These are phyloP conservation scores for Plectrocnemia conspersa DNA, from an alignment of 1,140 invertebrate genomes.

Conservation along the genomic window DNA sequence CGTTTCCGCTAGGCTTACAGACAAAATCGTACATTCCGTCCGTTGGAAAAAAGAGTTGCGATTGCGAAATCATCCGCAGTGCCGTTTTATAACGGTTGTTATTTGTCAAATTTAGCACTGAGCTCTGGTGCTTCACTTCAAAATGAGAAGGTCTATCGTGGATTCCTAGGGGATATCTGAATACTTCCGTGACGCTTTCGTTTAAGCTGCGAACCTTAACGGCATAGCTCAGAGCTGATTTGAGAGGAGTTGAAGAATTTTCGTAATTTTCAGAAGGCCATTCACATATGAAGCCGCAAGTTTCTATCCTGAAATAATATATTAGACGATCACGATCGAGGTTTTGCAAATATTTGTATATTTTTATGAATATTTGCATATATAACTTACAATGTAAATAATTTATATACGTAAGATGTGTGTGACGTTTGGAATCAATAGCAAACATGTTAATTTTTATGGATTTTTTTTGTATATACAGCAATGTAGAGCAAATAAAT, in stretches of 20 bases:
- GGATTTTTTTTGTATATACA: too few relatives aligned
- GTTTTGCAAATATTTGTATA: too few relatives aligned
- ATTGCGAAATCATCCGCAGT: constrained; percentile 53
- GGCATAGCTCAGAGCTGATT: constrained; percentile 51
- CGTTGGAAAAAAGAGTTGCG: constrained; percentile 58
- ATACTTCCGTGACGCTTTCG: constrained; percentile 42
- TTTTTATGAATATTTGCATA: too few relatives aligned
- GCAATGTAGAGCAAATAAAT: too few relatives aligned
- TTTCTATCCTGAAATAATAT: constrained; percentile 42
- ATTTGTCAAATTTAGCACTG: constrained; percentile 53
- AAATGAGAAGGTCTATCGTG: constrained; percentile 39
- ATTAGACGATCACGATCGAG: too few relatives aligned
- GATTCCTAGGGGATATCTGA: constrained; percentile 42
- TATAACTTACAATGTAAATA: too few relatives aligned
- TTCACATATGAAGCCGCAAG: constrained; percentile 58
- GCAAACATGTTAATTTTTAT: too few relatives aligned
- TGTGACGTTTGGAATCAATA: too few relatives aligned
- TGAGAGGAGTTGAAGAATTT: constrained; percentile 17
- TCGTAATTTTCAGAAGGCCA: constrained; percentile 34
- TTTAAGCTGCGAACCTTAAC: constrained; percentile 49
- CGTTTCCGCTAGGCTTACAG: constrained; percentile 24
- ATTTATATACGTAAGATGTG: too few relatives aligned
- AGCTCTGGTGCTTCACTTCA: constrained; percentile 50
- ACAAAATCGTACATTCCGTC: constrained; percentile 40
- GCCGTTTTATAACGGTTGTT: constrained; percentile 56